These are phyloP conservation scores for Psittacula derbiana DNA, from an alignment of 2,797 vertebrate species.

Conservation along the genomic window DNA sequence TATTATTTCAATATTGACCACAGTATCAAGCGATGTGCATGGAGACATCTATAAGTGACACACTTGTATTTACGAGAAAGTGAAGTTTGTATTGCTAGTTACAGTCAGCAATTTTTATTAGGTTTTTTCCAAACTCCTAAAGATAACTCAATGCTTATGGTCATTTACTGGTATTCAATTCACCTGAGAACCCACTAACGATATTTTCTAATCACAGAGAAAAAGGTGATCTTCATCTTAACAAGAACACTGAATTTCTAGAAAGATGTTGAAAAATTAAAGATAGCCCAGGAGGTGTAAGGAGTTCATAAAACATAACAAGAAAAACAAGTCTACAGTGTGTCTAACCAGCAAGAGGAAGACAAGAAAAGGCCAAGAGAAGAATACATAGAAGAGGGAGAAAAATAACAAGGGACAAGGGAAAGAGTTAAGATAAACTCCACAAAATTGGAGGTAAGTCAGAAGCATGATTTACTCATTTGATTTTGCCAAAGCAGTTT, in stretches of 20 bases:
- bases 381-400: neutral
- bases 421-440: neutral
- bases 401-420: neutral
- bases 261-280: neutral
- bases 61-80: neutral
- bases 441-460: neutral
- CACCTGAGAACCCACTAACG: neutral
- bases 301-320: neutral
- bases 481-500: constrained; percentile 15
- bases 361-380: neutral
- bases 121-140: neutral
- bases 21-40: neutral
- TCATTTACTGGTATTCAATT: neutral
- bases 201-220: neutral
- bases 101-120: neutral
- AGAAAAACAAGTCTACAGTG: neutral
- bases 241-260: neutral
- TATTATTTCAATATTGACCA: neutral
- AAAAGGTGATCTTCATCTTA: neutral
- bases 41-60: neutral
- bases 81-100: neutral
- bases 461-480: constrained; percentile 5
- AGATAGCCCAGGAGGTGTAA: neutral
- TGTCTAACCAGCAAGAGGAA: neutral
- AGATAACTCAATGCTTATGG: neutral